Evolutionary conservation across 2,888 invertebrate species (phyloP).

Genomic region (Cerastis rubricosa): DNA sequence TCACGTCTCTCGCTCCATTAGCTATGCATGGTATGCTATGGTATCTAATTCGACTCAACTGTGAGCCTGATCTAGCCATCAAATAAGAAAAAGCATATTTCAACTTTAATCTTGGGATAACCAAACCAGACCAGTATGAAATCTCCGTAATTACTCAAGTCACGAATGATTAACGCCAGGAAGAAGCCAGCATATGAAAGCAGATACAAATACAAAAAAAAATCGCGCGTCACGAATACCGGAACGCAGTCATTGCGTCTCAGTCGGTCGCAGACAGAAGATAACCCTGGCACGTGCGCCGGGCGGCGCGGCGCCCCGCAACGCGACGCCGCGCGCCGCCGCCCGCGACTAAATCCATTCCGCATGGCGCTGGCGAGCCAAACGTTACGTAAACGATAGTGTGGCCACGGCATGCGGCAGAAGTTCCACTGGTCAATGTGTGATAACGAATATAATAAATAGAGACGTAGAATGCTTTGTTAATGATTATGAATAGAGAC

Average conservation of each 20-base stretch:
- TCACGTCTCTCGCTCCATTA: constrained; percentile 40
- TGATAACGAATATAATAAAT: not conserved
- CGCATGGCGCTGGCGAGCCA: constrained; percentile 72
- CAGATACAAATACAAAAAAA: constrained; percentile 19
- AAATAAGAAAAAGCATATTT: not conserved
- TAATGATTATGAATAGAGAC: not conserved
- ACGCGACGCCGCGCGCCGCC: constrained; percentile 64
- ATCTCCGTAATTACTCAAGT: not conserved
- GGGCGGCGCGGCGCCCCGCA: constrained; percentile 65
- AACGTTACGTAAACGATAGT: constrained; percentile 77
- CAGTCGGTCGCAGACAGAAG: constrained; percentile 64
- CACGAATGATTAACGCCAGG: not conserved
- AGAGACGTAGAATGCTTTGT: not conserved
- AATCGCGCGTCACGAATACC: constrained; percentile 31
- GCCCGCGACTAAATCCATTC: constrained; percentile 75
- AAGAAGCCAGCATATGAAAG: constrained; percentile 26
- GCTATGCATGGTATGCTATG: too few relatives aligned
- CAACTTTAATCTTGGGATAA: not conserved
- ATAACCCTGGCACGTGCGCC: constrained; percentile 70
- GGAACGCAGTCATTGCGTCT: constrained; percentile 55
- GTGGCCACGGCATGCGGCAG: constrained; percentile 30
- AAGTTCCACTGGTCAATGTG: constrained; percentile 34
- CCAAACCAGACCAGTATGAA: not conserved
- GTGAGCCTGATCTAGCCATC: not conserved
- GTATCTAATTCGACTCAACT: not conserved